Evolutionary conservation across 2,888 invertebrate genomes (phyloP).

Genomic region (Ditylenchus weischeri): DNA sequence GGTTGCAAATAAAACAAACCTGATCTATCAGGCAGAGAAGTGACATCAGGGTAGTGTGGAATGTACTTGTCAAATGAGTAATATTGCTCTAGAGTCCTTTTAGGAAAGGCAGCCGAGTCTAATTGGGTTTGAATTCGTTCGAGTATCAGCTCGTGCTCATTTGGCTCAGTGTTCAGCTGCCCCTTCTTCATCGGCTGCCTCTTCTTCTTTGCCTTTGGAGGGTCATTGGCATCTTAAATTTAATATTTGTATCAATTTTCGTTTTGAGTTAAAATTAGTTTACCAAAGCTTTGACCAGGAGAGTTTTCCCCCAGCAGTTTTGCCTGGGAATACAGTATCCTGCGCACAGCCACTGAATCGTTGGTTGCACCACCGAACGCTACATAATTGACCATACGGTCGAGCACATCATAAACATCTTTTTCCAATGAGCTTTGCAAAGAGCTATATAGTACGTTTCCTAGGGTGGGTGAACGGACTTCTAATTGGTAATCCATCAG

Average conservation of each 20-base stretch:
- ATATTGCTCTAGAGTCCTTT: slow-evolving; percentile 27
- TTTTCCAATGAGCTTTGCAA: slow-evolving; percentile 23
- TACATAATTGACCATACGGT: slow-evolving; percentile 18
- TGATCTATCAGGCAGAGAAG: slow-evolving; percentile 26
- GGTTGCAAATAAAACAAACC: slow-evolving; percentile 4
- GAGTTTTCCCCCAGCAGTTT: slow-evolving; percentile 16
- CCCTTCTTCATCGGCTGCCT: slow-evolving; percentile 44
- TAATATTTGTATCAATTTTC: background rate
- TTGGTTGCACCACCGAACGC: background rate
- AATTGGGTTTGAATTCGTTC: slow-evolving; percentile 41
- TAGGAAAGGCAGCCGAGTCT: slow-evolving; percentile 16
- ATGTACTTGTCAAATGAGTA: slow-evolving; percentile 29
- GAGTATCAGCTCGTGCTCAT: slow-evolving; percentile 33
- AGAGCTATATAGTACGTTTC: slow-evolving; percentile 24
- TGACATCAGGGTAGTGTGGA: slow-evolving; percentile 28
- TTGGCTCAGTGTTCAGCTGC: slow-evolving; percentile 16
- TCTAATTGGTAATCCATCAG: background rate
- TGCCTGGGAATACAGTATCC: slow-evolving; percentile 10
- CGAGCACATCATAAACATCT: slow-evolving; percentile 34
- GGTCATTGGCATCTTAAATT: slow-evolving; percentile 14
- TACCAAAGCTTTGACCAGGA: background rate
- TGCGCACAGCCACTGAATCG: slow-evolving; percentile 4
- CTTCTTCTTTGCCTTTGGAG: slow-evolving; percentile 51
- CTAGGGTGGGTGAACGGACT: slow-evolving; percentile 26
- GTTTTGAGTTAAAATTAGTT: background rate